Percentiles rank a stretch among this genome's conserved stretches.
Conservation (phyloP, 2,113 vertebrate species). For the Psophia crepitans region DNA sequence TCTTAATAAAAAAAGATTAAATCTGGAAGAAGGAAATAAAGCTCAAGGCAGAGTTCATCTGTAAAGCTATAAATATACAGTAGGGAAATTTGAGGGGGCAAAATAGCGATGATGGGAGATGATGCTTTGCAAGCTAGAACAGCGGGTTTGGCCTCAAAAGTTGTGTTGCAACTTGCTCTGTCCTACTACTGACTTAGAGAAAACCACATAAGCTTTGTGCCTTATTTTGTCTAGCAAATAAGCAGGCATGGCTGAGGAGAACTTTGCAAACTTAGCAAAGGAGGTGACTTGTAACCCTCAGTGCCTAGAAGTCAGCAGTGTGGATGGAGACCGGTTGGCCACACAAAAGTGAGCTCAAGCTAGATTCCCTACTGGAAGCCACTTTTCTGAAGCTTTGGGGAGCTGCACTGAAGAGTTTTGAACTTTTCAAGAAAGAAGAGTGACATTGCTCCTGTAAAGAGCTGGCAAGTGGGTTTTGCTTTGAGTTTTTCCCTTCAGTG, state of each 20-base stretch:
- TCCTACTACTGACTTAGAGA: background rate
- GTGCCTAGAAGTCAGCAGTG: background rate
- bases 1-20: conserved; percentile 51
- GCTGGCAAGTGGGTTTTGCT: background rate
- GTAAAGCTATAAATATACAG: conserved; percentile 12
- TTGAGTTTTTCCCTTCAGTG: background rate
- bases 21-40: conserved; percentile 23
- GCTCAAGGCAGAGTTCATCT: background rate
- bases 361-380: background rate
- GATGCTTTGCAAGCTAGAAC: background rate
- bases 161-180: background rate
- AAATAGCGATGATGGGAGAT: background rate
- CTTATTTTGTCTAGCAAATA: background rate
- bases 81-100: conserved; percentile 12
- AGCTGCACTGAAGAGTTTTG: background rate
- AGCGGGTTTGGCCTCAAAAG: background rate
- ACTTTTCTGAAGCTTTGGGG: background rate
- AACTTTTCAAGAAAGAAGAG: background rate
- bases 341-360: background rate
- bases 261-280: background rate
- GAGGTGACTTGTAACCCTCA: background rate
- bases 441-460: rapidly evolving
- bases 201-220: background rate
- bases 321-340: rapidly evolving
- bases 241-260: background rate